Evolutionary conservation across 2,797 vertebrate species (phyloP).

Genomic region (Oreochromis grahami): DNA sequence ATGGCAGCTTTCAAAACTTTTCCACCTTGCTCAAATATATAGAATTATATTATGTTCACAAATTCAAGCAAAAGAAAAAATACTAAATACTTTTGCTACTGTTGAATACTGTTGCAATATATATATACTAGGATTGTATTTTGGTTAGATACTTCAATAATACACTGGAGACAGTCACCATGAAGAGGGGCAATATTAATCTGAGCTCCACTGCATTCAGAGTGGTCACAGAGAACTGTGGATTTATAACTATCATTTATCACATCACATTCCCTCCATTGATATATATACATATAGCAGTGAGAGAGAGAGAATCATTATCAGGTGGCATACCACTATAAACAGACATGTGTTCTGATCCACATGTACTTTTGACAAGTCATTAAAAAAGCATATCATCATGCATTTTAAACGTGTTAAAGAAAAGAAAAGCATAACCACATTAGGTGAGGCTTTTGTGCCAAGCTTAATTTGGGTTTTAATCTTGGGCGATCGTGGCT

Average conservation of each 20-base stretch:
- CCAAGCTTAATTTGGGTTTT: conserved; percentile 10
- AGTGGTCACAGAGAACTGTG: neutral
- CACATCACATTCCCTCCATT: too few relatives aligned
- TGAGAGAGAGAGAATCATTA: neutral
- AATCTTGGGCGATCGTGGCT: too few relatives aligned
- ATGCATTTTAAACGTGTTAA: neutral
- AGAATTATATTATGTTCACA: neutral
- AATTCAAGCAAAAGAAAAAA: neutral
- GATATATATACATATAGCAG: neutral
- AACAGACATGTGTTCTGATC: neutral
- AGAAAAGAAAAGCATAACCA: neutral
- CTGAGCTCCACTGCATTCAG: neutral
- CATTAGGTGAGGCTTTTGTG: neutral
- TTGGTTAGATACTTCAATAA: too few relatives aligned
- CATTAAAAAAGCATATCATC: neutral
- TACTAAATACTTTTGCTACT: too few relatives aligned
- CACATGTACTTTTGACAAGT: neutral
- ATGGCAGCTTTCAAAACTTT: neutral
- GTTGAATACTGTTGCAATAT: too few relatives aligned
- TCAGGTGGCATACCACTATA: neutral
- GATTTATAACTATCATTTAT: neutral
- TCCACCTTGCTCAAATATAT: neutral
- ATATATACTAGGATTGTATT: too few relatives aligned
- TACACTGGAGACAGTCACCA: neutral
- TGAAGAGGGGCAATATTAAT: neutral